Evolutionary conservation across 1,140 invertebrate genomes (phyloP).

Genomic region (Steinernema feltiae): DNA sequence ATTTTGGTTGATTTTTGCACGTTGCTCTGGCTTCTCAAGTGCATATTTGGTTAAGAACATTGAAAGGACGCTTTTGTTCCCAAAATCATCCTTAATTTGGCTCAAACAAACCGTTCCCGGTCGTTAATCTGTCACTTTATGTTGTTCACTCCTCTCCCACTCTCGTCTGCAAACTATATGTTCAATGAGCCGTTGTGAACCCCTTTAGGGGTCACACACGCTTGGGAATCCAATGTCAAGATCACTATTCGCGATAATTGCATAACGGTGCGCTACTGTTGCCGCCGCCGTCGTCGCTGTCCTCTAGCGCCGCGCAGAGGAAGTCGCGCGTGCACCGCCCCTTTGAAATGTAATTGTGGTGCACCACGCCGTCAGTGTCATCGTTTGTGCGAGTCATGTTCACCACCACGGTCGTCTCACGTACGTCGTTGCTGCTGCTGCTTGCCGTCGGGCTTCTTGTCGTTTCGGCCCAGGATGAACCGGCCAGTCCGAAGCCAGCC

Average conservation of each 20-base stretch:
- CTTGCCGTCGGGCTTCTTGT: constrained; percentile 7
- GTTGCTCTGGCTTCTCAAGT: too few species aligned
- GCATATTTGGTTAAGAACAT: too few species aligned
- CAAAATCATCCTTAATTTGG: too few species aligned
- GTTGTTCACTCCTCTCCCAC: too few species aligned
- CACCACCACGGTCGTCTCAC: background rate
- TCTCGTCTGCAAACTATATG: too few species aligned
- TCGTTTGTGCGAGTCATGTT: constrained; percentile 13
- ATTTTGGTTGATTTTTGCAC: too few species aligned
- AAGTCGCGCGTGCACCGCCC: background rate
- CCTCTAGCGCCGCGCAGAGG: background rate
- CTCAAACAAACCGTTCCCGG: background rate
- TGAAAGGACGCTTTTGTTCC: too few species aligned
- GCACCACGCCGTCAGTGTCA: background rate
- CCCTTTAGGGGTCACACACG: too few species aligned
- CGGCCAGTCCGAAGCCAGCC: background rate
- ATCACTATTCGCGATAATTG: constrained; percentile 1
- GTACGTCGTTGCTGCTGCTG: constrained; percentile 20
- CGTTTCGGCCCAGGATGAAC: constrained; percentile 32
- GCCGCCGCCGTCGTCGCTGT: background rate
- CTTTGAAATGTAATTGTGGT: constrained; percentile 3
- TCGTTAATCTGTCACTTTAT: too few species aligned
- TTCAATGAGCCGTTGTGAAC: too few species aligned
- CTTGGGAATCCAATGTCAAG: constrained; percentile 12
- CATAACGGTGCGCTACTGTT: background rate